These are phyloP conservation scores for Clarias macrocephalus DNA, from an alignment of 2,113 vertebrate genomes.

Conservation along the genomic window DNA sequence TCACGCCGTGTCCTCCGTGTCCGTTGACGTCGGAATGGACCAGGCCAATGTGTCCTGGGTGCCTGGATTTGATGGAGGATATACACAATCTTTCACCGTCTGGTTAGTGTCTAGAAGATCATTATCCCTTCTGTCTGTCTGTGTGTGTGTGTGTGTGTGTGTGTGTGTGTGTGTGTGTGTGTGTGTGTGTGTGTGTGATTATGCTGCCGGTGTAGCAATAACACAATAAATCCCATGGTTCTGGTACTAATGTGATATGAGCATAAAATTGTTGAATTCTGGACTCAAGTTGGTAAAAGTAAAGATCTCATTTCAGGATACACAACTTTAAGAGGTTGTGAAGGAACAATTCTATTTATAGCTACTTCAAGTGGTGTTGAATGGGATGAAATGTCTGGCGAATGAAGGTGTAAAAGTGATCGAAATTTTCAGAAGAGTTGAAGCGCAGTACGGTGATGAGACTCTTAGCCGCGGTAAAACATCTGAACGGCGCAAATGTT, in stretches of 20 bases:
- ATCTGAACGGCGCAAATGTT: no score
- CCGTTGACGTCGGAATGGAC: slow-evolving; percentile 74
- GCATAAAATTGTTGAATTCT: background rate
- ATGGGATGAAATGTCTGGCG: no score
- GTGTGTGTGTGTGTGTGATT: background rate
- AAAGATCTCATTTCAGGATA: background rate
- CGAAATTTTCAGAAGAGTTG: no score
- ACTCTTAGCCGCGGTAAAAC: no score
- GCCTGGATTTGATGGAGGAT: slow-evolving; percentile 91
- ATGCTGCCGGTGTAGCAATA: slow-evolving; percentile 42
- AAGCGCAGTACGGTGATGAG: no score
- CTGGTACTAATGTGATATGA: background rate
- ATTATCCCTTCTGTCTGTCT: background rate
- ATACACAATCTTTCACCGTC: slow-evolving; percentile 90
- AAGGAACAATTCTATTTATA: background rate
- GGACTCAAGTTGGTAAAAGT: background rate
- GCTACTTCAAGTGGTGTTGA: background rate
- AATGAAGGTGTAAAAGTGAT: no score
- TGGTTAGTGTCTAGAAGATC: slow-evolving; percentile 73
- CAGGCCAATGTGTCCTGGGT: slow-evolving; percentile 90
- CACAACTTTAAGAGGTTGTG: background rate
- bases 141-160: slow-evolving; percentile 12
- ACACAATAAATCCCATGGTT: background rate
- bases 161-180: slow-evolving; percentile 45
- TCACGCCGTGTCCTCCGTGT: slow-evolving; percentile 82